Conservation (phyloP, 2,113 vertebrate species). For the Lates calcarifer region DNA sequence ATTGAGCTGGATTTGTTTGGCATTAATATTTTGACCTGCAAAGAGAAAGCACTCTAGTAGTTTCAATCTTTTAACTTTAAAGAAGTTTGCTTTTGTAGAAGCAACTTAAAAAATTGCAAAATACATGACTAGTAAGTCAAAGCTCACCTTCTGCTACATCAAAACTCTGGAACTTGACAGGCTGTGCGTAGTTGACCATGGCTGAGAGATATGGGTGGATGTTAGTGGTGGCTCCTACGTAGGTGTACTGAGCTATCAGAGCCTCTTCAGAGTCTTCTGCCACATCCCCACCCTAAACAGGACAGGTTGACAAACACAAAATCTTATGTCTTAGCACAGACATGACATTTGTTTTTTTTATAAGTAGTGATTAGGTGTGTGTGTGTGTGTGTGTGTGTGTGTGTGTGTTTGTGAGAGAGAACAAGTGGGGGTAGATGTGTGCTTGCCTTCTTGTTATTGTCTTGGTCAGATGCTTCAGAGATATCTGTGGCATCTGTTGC, state of each 20-base stretch:
- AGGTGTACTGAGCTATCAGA: slow-evolving; percentile 97
- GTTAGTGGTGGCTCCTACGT: slow-evolving; percentile 97
- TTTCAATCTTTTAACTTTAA: background rate
- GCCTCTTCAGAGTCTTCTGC: slow-evolving; percentile 96
- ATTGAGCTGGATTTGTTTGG: background rate
- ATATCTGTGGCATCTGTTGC: slow-evolving; percentile 84
- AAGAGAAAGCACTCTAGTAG: background rate
- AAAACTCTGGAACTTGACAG: slow-evolving; percentile 99
- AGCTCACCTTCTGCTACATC: slow-evolving; percentile 94
- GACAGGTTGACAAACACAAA: slow-evolving; percentile 1
- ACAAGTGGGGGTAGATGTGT: background rate
- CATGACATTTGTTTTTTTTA: background rate
- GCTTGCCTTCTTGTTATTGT: slow-evolving; percentile 95
- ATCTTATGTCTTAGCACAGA: background rate
- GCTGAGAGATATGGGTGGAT: slow-evolving; percentile 97
- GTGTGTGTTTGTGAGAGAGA: background rate
- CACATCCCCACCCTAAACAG: slow-evolving; percentile 87
- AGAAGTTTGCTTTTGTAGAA: too few relatives aligned
- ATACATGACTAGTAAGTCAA: background rate
- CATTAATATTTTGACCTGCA: background rate
- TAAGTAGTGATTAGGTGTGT: background rate
- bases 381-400: background rate
- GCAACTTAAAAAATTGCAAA: background rate
- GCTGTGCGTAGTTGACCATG: slow-evolving; percentile 99
- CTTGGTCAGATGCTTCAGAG: slow-evolving; percentile 90